Conservation (phyloP, 64 coral and sea anemone species). For the Pocillopora damicornis region DNA sequence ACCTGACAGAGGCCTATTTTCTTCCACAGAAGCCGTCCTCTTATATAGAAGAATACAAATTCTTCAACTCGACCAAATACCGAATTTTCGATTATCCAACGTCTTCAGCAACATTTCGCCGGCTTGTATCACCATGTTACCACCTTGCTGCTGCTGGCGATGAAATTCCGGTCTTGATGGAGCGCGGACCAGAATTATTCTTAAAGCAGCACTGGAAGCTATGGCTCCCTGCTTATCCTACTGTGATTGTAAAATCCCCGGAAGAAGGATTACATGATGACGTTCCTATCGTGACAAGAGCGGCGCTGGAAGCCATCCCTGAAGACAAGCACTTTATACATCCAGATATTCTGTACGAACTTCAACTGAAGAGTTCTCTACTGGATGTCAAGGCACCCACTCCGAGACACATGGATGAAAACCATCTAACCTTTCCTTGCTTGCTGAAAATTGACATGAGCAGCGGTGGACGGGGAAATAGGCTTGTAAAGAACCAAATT, state of each 20-base stretch:
- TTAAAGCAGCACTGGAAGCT: slow-evolving; percentile 33
- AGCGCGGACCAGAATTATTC: slow-evolving; percentile 2
- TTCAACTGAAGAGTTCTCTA: slow-evolving; percentile 38
- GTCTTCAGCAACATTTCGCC: not conserved
- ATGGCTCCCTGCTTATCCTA: slow-evolving; percentile 49
- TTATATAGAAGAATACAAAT: slow-evolving; percentile 17
- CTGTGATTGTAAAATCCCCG: slow-evolving; percentile 10
- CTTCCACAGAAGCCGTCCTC: slow-evolving; percentile 33
- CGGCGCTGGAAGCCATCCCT: slow-evolving; percentile 25
- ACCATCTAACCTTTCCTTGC: slow-evolving; percentile 17
- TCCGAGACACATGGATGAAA: slow-evolving; percentile 17
- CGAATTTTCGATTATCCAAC: slow-evolving; percentile 30
- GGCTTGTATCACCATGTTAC: slow-evolving; percentile 4
- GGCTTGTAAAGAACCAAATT: slow-evolving; percentile 3
- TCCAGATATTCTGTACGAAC: slow-evolving; percentile 21
- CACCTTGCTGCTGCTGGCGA: slow-evolving; percentile 31
- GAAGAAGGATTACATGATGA: slow-evolving; percentile 48
- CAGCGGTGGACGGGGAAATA: slow-evolving; percentile 1
- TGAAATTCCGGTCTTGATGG: slow-evolving; percentile 31
- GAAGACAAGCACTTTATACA: slow-evolving; percentile 27
- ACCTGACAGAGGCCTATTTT: slow-evolving; percentile 35
- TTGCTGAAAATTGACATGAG: slow-evolving; percentile 32
- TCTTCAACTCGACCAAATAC: slow-evolving; percentile 47
- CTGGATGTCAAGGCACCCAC: not conserved
- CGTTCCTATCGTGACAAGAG: slow-evolving; percentile 31